These are phyloP conservation scores for Lethenteron reissneri DNA, from an alignment of 2,113 vertebrate species.

Conservation along the genomic window DNA sequence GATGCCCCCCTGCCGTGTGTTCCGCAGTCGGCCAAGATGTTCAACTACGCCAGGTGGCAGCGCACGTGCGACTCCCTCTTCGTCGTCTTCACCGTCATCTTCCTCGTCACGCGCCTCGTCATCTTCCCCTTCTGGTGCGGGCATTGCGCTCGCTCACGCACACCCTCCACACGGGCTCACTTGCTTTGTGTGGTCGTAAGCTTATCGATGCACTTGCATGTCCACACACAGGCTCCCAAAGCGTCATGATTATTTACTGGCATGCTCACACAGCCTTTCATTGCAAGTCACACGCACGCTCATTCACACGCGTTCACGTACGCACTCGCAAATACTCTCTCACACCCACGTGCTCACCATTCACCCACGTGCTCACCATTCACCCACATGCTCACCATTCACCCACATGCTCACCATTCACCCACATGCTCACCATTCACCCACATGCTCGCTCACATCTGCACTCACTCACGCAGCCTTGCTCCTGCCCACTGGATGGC, in stretches of 20 bases:
- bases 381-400: too few species aligned
- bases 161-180: not conserved
- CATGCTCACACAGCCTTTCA: not conserved
- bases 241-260: not conserved
- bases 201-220: not conserved
- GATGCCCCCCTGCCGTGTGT: too few species aligned
- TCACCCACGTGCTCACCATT: not conserved
- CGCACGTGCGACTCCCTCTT: constrained; percentile 76
- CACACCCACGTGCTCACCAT: not conserved
- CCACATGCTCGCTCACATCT: not conserved
- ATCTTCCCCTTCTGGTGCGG: constrained; percentile 77
- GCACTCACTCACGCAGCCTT: not conserved
- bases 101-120: constrained; percentile 59
- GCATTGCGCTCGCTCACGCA: not conserved
- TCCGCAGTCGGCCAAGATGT: constrained; percentile 76
- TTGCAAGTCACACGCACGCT: not conserved
- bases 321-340: not conserved
- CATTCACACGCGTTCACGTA: not conserved
- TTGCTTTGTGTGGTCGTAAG: not conserved
- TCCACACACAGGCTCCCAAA: not conserved
- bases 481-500: too few species aligned
- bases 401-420: not conserved
- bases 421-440: constrained; percentile 6
- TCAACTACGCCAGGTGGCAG: constrained; percentile 85
- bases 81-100: constrained; percentile 56